phyloP scores from a whole-genome alignment of 2,797 vertebrate genomes.

The Florisuga fusca region DNA sequence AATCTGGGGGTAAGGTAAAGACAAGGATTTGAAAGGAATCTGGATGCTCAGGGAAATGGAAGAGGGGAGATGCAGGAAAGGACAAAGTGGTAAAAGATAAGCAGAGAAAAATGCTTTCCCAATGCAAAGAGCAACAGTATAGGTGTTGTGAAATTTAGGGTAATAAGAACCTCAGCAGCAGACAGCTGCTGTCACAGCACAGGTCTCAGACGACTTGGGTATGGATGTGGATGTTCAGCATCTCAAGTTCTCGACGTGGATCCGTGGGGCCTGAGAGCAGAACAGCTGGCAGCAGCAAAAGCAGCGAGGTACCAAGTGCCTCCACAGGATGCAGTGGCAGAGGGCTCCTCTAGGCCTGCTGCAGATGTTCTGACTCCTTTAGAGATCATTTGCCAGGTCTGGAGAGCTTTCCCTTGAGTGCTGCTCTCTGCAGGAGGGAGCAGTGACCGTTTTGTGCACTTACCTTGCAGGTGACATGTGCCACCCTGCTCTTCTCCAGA shows the following conservation, averaged over 20 bases:
- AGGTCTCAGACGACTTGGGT: neutral
- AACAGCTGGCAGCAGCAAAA: neutral
- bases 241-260: accelerated
- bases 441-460: neutral
- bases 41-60: neutral
- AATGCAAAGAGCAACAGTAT: neutral
- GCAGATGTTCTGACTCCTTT: neutral
- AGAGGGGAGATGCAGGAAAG: neutral
- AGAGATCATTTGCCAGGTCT: neutral
- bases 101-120: neutral
- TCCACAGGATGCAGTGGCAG: neutral
- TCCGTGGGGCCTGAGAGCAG: neutral
- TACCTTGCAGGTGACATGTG: neutral
- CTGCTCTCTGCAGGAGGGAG: neutral
- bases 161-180: neutral
- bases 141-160: neutral
- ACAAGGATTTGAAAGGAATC: neutral
- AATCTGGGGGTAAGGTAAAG: neutral
- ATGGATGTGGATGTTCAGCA: neutral
- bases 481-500: neutral
- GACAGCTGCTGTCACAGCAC: neutral
- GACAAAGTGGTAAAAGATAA: neutral
- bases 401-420: neutral
- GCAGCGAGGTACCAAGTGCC: accelerated
- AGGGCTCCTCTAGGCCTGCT: neutral